A percentile compares a stretch with the other conserved stretches of the same genome.
Conservation (phyloP, 37 sponge, comb jelly and placozoan species). For the Diacarnus erythraeanus region DNA sequence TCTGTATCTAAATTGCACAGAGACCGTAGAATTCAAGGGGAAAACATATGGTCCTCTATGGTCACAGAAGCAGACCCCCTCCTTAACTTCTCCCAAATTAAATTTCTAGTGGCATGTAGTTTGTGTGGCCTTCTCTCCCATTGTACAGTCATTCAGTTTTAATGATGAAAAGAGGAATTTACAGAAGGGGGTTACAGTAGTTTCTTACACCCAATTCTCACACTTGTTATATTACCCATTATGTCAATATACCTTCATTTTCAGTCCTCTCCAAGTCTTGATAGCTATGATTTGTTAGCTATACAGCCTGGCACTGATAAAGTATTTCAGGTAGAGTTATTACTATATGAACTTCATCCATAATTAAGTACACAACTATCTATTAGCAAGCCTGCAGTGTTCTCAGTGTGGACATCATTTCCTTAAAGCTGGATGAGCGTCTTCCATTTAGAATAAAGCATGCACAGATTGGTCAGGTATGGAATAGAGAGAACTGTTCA, state of each 20-base stretch:
- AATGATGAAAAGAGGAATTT: too few species aligned
- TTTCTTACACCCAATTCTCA: too few species aligned
- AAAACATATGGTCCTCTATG: too few species aligned
- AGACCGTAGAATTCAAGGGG: too few species aligned
- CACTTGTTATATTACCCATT: not conserved
- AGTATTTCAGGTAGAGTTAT: constrained; percentile 40
- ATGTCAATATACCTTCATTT: not conserved
- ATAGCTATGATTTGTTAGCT: constrained; percentile 59
- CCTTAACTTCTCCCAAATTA: too few species aligned
- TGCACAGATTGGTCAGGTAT: constrained; percentile 64
- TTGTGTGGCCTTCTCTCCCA: too few species aligned
- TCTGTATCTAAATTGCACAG: too few species aligned
- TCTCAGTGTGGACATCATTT: constrained; percentile 63
- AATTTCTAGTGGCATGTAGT: too few species aligned
- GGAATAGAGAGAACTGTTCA: too few species aligned
- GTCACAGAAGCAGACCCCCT: too few species aligned
- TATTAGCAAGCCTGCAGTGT: constrained; percentile 50
- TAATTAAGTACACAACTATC: not conserved
- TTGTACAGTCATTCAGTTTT: too few species aligned
- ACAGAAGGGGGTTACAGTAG: too few species aligned
- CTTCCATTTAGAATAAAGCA: constrained; percentile 59
- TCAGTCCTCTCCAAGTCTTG: constrained; percentile 31
- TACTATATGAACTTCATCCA: not conserved
- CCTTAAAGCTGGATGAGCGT: constrained; percentile 52
- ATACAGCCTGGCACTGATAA: constrained; percentile 51